Evolutionary conservation across 2,113 vertebrate genomes (phyloP).

Genomic region (Onychorhynchus coronatus): DNA sequence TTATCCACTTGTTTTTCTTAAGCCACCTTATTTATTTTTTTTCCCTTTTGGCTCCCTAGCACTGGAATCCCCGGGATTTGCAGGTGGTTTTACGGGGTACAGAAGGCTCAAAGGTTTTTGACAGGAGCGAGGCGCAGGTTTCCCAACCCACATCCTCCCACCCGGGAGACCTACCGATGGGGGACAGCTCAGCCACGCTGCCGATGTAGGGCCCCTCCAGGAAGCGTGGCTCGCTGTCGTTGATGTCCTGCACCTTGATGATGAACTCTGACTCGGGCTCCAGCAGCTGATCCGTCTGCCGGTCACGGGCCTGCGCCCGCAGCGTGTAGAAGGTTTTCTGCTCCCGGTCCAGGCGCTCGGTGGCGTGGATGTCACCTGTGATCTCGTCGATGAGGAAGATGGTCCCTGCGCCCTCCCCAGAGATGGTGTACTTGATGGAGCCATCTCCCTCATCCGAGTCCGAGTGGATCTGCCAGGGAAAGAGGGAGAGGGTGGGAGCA

Average conservation of each 20-base stretch:
- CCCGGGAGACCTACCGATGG: slow-evolving; percentile 80
- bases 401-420: slow-evolving; percentile 91
- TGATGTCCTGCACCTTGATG: slow-evolving; percentile 99
- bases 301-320: slow-evolving; percentile 88
- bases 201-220: slow-evolving; percentile 95
- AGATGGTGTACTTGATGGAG: slow-evolving; percentile 98
- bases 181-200: slow-evolving; percentile 94
- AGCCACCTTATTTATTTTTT: slow-evolving; percentile 60
- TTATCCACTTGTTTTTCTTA: slow-evolving; percentile 64
- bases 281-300: slow-evolving; percentile 84
- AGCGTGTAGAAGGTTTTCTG: slow-evolving; percentile 96
- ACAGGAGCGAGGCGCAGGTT: neutral
- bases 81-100: neutral
- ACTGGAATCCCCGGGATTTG: slow-evolving; percentile 24
- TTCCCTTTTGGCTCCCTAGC: neutral
- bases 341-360: slow-evolving; percentile 91
- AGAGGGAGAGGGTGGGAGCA: neutral
- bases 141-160: neutral
- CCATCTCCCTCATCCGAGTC: slow-evolving; percentile 95
- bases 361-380: slow-evolving; percentile 96
- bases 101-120: neutral
- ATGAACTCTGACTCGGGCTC: slow-evolving; percentile 97
- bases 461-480: slow-evolving; percentile 88
- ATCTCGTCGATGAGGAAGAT: slow-evolving; percentile 97
- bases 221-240: slow-evolving; percentile 97